Conservation (phyloP, 2,113 vertebrate genomes). For the Centropristis striata region DNA sequence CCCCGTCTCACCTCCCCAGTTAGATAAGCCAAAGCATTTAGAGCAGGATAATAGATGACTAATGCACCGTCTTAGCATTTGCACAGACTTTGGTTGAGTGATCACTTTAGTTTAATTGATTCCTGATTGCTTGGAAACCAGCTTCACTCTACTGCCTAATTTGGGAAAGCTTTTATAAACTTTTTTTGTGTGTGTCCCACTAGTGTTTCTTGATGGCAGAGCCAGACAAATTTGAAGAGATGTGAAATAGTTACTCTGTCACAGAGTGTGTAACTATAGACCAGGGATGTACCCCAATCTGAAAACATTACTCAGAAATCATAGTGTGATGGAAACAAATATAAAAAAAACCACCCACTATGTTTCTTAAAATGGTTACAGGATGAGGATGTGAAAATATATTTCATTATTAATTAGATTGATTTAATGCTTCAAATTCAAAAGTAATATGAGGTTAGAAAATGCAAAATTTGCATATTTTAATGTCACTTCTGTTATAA, state of each 20-base stretch:
- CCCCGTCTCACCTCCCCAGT: background rate
- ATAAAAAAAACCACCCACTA: too few species aligned
- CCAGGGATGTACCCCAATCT: too few species aligned
- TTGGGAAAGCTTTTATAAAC: background rate
- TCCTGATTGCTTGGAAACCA: constrained; percentile 5
- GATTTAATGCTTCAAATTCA: too few species aligned
- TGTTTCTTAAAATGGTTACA: too few species aligned
- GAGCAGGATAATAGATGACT: constrained; percentile 18
- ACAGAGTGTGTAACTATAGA: background rate
- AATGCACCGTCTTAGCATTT: constrained; percentile 13
- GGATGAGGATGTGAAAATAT: too few species aligned
- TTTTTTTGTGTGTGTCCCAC: background rate
- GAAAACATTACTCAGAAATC: too few species aligned
- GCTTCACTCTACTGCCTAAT: background rate
- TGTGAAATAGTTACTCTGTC: background rate
- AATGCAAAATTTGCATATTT: too few species aligned
- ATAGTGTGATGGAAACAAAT: too few species aligned
- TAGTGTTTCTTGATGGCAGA: constrained; percentile 5
- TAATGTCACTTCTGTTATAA: too few species aligned
- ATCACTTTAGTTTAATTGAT: constrained; percentile 11
- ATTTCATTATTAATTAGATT: too few species aligned
- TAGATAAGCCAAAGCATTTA: constrained; percentile 20
- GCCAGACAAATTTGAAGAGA: background rate
- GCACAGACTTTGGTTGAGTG: constrained; percentile 15
- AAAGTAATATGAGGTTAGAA: too few species aligned